Evolutionary conservation across 2,113 vertebrate genomes (phyloP), one percentile per base, ranked within the genome.

Genomic region (Trematocara stigmaticum): DNA sequence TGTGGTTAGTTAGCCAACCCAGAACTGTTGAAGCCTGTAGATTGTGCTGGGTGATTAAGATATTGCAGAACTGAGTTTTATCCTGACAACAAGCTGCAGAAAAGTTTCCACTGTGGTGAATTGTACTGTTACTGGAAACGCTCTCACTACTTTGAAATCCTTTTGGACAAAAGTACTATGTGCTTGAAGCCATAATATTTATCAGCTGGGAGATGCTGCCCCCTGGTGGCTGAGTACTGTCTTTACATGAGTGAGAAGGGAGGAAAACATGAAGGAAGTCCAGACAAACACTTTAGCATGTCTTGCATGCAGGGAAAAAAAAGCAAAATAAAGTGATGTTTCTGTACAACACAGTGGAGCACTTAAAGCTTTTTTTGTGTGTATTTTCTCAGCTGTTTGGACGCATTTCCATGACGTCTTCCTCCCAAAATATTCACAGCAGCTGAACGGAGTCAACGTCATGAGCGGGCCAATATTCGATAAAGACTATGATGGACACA

Each of bases 391-490:
- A 99, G 98, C 90, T 13, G 96, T 98, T 86, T 99, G 99, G 99
- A 79, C 93, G 13, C 95, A 98, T 85, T 95, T 99, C 84, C 98
- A 99, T 52, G 16, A 93, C 8, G 89, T 93, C 16, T 88, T 99
- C 29, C 95, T 99, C 76, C 79, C 91, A 79, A 88, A 96, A 69
- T 96, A 97, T 79, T 96, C 97, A 16, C 85, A 78, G 10, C 93
- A 97, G 88, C 96, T 95, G 85, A 98, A 98, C 69, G 97, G 98
- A 80, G 82, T 99, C 38, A 99, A 99, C 82, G 94, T 99, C 79
- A 83, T 99, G 86, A 98, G 98, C 71, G 99, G 99, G 80, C 99
- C 98, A 3, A 93, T 98, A 90, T 99, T 99, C 35, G 99, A 99
- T 92, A 93, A 96, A 57, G 94, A 99, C 94, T 97, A 92, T 10